A percentile compares a stretch with the other conserved stretches of the same genome.
Evolutionary conservation across 1,140 invertebrate species (phyloP).

Genomic region (Drosophila yakuba): DNA sequence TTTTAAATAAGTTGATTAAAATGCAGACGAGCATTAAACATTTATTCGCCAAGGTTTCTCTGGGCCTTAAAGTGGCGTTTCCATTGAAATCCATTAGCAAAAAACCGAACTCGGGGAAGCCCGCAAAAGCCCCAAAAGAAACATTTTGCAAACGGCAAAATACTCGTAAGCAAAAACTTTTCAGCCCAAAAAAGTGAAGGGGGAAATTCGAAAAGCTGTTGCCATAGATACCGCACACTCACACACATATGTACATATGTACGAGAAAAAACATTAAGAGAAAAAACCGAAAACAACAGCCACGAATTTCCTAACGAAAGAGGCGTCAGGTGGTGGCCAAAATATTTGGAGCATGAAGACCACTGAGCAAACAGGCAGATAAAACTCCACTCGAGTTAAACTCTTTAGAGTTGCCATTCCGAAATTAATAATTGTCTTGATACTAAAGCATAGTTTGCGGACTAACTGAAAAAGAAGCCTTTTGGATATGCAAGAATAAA

Average conservation of each 20-base stretch:
- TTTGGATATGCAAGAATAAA: constrained; percentile 44
- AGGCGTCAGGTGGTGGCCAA: not conserved
- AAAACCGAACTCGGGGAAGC: constrained; percentile 22
- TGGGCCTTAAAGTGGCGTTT: constrained; percentile 8
- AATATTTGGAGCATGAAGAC: constrained; percentile 1
- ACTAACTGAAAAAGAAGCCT: constrained; percentile 8
- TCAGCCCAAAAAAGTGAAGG: constrained; percentile 4
- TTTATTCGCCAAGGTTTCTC: constrained; percentile 19
- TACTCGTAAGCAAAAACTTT: constrained; percentile 33
- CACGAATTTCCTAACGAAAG: constrained; percentile 27
- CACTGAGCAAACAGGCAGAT: constrained; percentile 7
- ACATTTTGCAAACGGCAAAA: constrained; percentile 12
- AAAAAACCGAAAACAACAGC: constrained; percentile 6
- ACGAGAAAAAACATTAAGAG: constrained; percentile 11
- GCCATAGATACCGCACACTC: constrained; percentile 44
- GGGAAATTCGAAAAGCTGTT: constrained; percentile 23
- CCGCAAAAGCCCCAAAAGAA: constrained; percentile 29
- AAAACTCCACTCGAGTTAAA: constrained; percentile 34
- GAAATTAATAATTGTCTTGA: constrained; percentile 53
- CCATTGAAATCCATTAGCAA: constrained; percentile 44
- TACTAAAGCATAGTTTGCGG: constrained; percentile 37
- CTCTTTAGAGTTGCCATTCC: constrained; percentile 27
- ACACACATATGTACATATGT: not conserved
- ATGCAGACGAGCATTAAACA: constrained; percentile 26
- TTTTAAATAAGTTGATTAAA: constrained; percentile 20